A percentile compares a stretch with the other conserved stretches of the same genome.
phyloP scores from a whole-genome alignment of 1,140 invertebrate species.

The Paralvinella palmiformis region DNA sequence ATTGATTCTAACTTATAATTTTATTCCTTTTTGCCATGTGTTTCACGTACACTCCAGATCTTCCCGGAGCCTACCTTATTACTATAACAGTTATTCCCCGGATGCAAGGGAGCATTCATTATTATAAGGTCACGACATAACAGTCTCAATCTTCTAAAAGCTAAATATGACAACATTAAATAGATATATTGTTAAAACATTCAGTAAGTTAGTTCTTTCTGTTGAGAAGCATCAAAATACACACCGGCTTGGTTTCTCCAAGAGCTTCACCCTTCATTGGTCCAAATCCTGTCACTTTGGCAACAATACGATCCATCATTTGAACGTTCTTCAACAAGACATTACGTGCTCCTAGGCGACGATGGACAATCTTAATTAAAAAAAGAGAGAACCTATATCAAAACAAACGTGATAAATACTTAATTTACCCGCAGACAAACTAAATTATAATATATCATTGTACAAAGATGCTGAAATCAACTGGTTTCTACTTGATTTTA shows the following conservation, averaged over 20 bases:
- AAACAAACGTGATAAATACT: neutral
- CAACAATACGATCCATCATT: neutral
- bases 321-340: neutral
- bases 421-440: too few species aligned
- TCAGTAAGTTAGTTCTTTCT: too few species aligned
- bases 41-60: too few species aligned
- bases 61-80: too few species aligned
- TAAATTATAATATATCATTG: too few species aligned
- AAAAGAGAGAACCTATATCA: neutral
- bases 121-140: neutral
- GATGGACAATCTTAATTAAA: slow-evolving; percentile 13
- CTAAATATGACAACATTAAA: neutral
- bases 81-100: slow-evolving; percentile 31
- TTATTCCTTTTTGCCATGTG: too few species aligned
- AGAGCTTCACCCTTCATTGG: slow-evolving; percentile 1
- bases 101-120: neutral
- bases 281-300: slow-evolving; percentile 9
- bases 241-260: neutral
- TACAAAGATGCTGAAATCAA: too few species aligned
- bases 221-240: too few species aligned
- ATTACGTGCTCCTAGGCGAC: slow-evolving; percentile 11
- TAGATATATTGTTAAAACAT: neutral
- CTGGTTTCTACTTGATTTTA: too few species aligned
- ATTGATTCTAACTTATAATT: too few species aligned
- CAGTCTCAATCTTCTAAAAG: neutral